phyloP scores from a whole-genome alignment of 2,113 vertebrate genomes.

The Poeciliopsis turrubarensis region DNA sequence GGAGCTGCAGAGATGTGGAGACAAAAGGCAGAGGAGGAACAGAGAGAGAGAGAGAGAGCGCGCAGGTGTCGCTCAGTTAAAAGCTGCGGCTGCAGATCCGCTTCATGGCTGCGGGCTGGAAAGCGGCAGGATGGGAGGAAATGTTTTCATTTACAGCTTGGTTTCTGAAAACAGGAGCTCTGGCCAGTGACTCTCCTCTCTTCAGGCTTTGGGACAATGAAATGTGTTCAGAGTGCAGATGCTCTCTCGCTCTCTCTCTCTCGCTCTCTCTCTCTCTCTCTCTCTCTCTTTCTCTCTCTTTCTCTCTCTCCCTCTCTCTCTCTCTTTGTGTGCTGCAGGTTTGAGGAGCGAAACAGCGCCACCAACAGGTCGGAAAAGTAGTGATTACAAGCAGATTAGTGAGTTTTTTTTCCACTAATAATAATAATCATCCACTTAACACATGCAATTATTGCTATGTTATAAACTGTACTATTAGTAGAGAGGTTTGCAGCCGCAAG shows the following conservation, averaged over 20 bases:
- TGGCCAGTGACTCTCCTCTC: conserved; percentile 1
- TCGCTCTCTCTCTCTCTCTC: conserved; percentile 15
- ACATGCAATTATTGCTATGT: too few relatives aligned
- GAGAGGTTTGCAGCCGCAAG: too few relatives aligned
- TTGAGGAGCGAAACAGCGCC: conserved; percentile 44
- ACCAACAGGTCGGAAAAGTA: conserved; percentile 24
- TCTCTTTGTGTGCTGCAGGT: conserved; percentile 3
- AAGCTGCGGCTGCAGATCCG: conserved; percentile 17
- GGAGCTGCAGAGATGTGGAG: conserved; percentile 59
- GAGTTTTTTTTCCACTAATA: background rate
- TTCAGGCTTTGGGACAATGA: conserved; percentile 47
- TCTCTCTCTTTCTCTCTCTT: conserved; percentile 8
- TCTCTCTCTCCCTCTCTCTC: conserved; percentile 14
- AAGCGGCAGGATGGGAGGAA: conserved; percentile 5
- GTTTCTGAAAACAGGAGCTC: background rate
- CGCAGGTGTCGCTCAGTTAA: conserved; percentile 62
- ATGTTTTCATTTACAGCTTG: background rate
- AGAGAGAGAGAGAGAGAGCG: conserved; percentile 24
- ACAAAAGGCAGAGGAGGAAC: conserved; percentile 52
- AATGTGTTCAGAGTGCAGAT: conserved; percentile 25
- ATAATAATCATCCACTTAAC: background rate
- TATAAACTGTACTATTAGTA: too few relatives aligned
- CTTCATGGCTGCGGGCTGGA: conserved; percentile 17
- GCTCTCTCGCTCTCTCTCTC: conserved; percentile 13
- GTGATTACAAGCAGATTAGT: background rate